Conservation (phyloP, 2,888 invertebrate genomes). For the Chrysolina oricalcia region DNA sequence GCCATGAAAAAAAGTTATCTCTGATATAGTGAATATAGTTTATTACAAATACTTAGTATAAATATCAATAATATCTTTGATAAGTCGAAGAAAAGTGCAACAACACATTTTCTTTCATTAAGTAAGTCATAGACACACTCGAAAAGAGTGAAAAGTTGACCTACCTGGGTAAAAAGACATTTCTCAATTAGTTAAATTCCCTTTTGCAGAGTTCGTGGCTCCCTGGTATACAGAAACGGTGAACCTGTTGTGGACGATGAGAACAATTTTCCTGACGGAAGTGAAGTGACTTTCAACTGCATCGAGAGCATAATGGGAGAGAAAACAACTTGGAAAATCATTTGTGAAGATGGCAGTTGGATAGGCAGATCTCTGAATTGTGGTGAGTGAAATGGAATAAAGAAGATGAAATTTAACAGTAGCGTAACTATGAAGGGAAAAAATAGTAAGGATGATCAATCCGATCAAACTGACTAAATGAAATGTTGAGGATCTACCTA, state of each 20-base stretch:
- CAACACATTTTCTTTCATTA: no score
- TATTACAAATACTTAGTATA: no score
- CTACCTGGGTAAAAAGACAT: no score
- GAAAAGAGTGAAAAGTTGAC: no score
- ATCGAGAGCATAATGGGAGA: constrained; percentile 88
- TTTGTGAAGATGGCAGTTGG: constrained; percentile 90
- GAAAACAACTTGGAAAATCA: constrained; percentile 88
- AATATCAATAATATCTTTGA: no score
- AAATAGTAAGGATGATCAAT: background rate
- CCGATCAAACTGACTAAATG: background rate
- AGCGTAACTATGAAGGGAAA: background rate
- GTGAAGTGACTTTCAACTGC: constrained; percentile 88
- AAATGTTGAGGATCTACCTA: background rate
- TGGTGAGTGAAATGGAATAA: constrained; percentile 73
- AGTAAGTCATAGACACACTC: no score
- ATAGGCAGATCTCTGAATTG: constrained; percentile 86
- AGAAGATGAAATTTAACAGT: background rate
- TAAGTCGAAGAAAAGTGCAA: no score
- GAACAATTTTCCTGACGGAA: constrained; percentile 85
- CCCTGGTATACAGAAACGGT: constrained; percentile 83
- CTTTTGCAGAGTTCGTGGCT: constrained; percentile 80
- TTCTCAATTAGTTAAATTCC: background rate
- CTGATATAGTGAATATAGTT: no score
- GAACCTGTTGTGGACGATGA: constrained; percentile 79
- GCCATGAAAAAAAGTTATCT: no score